Percentiles rank a stretch among this genome's conserved stretches.
Conservation (phyloP, 2,888 invertebrate species). For the Aelia acuminata region DNA sequence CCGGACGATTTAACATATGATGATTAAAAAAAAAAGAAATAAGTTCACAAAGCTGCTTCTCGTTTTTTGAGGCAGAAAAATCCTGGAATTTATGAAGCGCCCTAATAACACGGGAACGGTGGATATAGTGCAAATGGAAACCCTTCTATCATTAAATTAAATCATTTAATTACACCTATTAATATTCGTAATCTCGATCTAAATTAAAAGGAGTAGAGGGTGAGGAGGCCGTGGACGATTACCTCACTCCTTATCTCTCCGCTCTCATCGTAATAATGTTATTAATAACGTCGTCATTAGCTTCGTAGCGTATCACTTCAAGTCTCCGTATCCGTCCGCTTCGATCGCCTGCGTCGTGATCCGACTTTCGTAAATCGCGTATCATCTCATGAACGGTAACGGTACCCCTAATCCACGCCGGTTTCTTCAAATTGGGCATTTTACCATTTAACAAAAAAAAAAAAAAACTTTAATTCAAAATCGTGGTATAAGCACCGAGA, state of each 20-base stretch:
- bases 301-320: constrained; percentile 49
- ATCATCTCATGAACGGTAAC: background rate
- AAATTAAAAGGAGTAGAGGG: constrained; percentile 63
- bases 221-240: constrained; percentile 19
- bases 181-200: constrained; percentile 65
- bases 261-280: constrained; percentile 64
- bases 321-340: background rate
- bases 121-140: constrained; percentile 65
- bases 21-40: background rate
- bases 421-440: background rate
- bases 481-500: background rate
- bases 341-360: background rate
- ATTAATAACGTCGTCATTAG: constrained; percentile 64
- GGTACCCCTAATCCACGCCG: background rate
- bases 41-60: background rate
- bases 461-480: background rate
- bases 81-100: constrained; percentile 52
- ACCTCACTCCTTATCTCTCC: constrained; percentile 58
- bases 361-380: background rate
- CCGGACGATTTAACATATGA: background rate
- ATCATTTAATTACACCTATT: constrained; percentile 65
- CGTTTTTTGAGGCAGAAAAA: constrained; percentile 51
- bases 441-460: background rate
- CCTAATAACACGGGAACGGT: constrained; percentile 49
- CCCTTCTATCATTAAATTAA: constrained; percentile 65